A percentile compares a stretch with the other conserved stretches of the same genome.
Conservation (phyloP, 64 coral and sea anemone genomes). For the Stylophora pistillata region DNA sequence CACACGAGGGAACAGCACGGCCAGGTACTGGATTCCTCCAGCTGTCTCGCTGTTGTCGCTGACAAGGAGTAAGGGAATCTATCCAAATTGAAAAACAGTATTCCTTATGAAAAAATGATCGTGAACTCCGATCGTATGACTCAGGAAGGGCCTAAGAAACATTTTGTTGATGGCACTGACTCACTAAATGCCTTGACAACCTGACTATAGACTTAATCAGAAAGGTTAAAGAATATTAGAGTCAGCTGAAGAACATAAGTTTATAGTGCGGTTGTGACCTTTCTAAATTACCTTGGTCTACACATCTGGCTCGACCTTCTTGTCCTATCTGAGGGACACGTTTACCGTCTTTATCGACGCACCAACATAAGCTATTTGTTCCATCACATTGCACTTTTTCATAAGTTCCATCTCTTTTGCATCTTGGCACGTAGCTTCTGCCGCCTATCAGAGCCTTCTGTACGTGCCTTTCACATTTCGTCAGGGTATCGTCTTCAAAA, state of each 20-base stretch:
- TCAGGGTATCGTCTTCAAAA: conserved; percentile 1
- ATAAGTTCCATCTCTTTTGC: conserved; percentile 68
- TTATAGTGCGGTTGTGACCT: no score
- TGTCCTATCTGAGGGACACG: conserved; percentile 43
- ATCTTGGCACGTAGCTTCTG: conserved; percentile 59
- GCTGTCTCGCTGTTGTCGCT: conserved; percentile 50
- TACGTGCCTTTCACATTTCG: conserved; percentile 15
- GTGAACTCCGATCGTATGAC: background rate
- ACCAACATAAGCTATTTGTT: conserved; percentile 58
- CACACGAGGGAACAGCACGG: conserved; percentile 75
- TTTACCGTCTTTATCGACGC: conserved; percentile 60
- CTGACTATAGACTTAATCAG: background rate
- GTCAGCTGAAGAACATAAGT: no score
- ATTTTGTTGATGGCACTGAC: no score
- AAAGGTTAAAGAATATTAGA: background rate
- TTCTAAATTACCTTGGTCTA: conserved; percentile 44
- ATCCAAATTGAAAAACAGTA: background rate
- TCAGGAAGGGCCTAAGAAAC: background rate
- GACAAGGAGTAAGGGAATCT: conserved; percentile 63
- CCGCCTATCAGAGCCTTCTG: conserved; percentile 14
- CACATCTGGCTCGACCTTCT: conserved; percentile 60
- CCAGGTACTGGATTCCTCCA: conserved; percentile 66
- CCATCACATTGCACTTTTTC: conserved; percentile 70
- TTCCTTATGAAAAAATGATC: background rate
- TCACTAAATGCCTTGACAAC: no score